phyloP scores from a whole-genome alignment of 2,113 vertebrate species.

The Pogona vitticeps region DNA sequence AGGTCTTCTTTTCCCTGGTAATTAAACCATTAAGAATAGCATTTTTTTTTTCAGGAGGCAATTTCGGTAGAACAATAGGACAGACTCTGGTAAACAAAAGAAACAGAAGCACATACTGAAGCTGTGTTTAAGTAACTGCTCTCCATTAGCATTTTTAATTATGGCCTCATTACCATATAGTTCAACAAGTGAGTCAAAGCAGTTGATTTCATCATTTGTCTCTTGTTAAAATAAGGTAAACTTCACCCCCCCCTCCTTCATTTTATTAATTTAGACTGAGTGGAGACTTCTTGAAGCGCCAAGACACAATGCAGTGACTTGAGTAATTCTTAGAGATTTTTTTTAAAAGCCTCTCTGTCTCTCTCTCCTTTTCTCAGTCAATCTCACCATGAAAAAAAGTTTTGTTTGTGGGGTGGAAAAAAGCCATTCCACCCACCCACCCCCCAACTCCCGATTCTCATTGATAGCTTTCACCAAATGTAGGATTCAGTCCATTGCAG shows the following conservation, averaged over 20 bases:
- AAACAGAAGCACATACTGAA: conserved; percentile 59
- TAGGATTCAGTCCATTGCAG: conserved; percentile 90
- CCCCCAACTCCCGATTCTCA: conserved; percentile 82
- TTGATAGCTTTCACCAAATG: conserved; percentile 84
- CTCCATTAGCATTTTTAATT: conserved; percentile 70
- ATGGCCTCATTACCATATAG: conserved; percentile 61
- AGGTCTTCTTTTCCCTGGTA: conserved; percentile 23
- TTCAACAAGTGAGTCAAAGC: conserved; percentile 50
- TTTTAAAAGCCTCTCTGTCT: conserved; percentile 21
- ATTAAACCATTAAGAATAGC: conserved; percentile 51
- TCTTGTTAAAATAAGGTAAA: conserved; percentile 56
- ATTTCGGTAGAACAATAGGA: conserved; percentile 36
- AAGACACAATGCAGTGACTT: conserved; percentile 81
- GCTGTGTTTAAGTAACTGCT: conserved; percentile 31
- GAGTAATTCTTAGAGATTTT: conserved; percentile 85
- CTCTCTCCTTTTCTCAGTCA: neutral
- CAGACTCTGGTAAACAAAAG: conserved; percentile 55
- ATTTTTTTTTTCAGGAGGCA: conserved; percentile 32
- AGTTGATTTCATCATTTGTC: conserved; percentile 60
- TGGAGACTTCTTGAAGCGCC: conserved; percentile 62
- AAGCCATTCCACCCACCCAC: too few species aligned
- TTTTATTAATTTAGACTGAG: conserved; percentile 50
- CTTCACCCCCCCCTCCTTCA: neutral
- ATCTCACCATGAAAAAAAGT: conserved; percentile 85
- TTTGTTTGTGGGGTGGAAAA: conserved; percentile 73